Conservation (phyloP, 2,888 invertebrate species). For the Antheraea assamensis region DNA sequence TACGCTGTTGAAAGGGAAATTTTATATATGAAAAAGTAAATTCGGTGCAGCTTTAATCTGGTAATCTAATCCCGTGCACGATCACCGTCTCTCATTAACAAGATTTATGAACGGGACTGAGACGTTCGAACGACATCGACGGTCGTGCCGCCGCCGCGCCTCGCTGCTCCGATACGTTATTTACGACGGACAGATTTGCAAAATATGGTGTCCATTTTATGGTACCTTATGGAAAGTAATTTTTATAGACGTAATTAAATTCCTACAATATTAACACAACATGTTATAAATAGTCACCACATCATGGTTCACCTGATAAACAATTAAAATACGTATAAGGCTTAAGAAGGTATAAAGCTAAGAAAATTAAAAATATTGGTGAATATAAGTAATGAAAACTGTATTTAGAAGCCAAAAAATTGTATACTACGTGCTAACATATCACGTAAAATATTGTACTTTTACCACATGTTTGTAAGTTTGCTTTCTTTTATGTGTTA, state of each 20-base stretch:
- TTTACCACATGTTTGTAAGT: too few relatives aligned
- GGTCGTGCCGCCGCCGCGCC: constrained; percentile 35
- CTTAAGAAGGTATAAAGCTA: not conserved
- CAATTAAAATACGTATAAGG: not conserved
- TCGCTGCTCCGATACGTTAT: constrained; percentile 22
- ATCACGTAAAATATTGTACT: too few relatives aligned
- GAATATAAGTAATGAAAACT: too few relatives aligned
- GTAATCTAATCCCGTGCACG: constrained; percentile 69
- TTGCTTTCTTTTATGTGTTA: too few relatives aligned
- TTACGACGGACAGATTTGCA: constrained; percentile 22
- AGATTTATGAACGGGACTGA: constrained; percentile 76
- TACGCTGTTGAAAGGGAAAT: constrained; percentile 32
- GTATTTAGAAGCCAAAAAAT: too few relatives aligned
- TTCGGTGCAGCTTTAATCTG: constrained; percentile 30
- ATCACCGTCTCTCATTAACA: constrained; percentile 78
- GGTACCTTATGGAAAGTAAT: constrained; percentile 34
- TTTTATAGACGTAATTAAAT: constrained; percentile 16
- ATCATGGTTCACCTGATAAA: not conserved
- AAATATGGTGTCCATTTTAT: constrained; percentile 20
- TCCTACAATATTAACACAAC: constrained; percentile 2
- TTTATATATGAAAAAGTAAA: constrained; percentile 35
- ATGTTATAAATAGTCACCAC: not conserved
- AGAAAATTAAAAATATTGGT: too few relatives aligned
- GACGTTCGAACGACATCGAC: constrained; percentile 67
- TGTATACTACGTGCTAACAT: too few relatives aligned